Evolutionary conservation across 2,888 invertebrate species (phyloP), one percentile per base, ranked within the genome.

Genomic region (Proisotoma minuta): DNA sequence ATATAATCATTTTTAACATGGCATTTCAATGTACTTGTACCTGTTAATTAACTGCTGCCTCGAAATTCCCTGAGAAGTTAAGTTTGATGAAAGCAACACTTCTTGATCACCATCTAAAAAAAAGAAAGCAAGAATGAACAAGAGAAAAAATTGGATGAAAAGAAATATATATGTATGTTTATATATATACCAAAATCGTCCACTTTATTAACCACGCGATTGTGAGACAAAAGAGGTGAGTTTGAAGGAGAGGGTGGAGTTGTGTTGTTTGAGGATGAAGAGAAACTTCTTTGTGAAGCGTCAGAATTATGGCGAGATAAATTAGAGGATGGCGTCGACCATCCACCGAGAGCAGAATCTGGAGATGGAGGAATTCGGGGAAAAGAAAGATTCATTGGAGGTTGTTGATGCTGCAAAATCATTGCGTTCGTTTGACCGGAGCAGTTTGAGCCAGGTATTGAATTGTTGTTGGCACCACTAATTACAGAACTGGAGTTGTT

Each of bases 21-120:
- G 22, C 34, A 50, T 23, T 48, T n/a, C 4, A 39, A 54, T 48
- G n/a, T 39, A 18, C 27, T 5, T 28, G 22, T 65, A 73, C 73
- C 73, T 73, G 65, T 74, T 74, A 48, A 74, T 74, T 62, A 74
- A 63, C 62, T 74, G 73, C 62, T 72, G 72, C 63, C 73, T 66
- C 43, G 73, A 74, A 62, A 74, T 72, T 60, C 73, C 73, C 63
- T 72, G 73, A 59, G 73, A 70, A 50, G 71, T 71, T 59, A 74
- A 60, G 62, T 74, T 74, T 43, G 73, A 67, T 47, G 73, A 71
- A 34, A 74, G 63, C 71, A 72, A 72, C 71, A 74, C 73, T 72
- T 72, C 72, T 57, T 70, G 73, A 60, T 74, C 73, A 40, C 71
- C 71, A 59, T 74, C 57, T 27, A 18, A 8, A 26, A 18, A n/a